phyloP scores from a whole-genome alignment of 2,113 vertebrate species.

The Mola mola region DNA sequence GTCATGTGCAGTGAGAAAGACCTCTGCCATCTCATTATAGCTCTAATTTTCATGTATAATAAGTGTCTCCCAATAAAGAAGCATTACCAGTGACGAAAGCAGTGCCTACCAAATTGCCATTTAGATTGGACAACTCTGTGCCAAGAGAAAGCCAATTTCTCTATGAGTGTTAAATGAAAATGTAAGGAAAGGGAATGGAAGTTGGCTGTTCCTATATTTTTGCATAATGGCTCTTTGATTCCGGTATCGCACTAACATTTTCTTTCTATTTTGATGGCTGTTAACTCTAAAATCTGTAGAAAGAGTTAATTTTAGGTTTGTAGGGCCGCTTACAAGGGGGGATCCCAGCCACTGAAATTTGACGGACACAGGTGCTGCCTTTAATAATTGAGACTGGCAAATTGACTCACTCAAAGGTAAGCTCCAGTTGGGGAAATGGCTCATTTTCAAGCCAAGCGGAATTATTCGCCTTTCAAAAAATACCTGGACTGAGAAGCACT shows the following conservation, averaged over 20 bases:
- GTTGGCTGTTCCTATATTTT: constrained; percentile 14
- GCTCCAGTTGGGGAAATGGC: constrained; percentile 49
- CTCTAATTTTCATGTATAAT: constrained; percentile 49
- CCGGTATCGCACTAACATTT: constrained; percentile 36
- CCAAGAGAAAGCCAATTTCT: constrained; percentile 75
- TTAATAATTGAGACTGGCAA: constrained; percentile 73
- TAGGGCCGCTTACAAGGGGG: constrained; percentile 23
- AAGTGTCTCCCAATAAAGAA: constrained; percentile 57
- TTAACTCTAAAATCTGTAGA: constrained; percentile 51
- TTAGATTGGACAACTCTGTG: constrained; percentile 77
- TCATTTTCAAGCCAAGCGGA: constrained; percentile 57
- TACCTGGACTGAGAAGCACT: constrained; percentile 16
- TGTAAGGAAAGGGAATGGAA: constrained; percentile 20
- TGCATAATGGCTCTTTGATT: constrained; percentile 31
- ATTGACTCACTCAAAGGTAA: constrained; percentile 65
- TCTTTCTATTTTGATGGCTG: constrained; percentile 23
- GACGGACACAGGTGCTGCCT: constrained; percentile 65
- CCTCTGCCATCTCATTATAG: constrained; percentile 46
- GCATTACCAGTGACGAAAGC: constrained; percentile 41
- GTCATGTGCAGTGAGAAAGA: constrained; percentile 30
- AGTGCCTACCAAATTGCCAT: constrained; percentile 75
- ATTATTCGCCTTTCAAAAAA: constrained; percentile 39
- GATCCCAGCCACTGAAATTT: constrained; percentile 50
- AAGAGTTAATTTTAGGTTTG: constrained; percentile 25
- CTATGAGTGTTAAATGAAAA: constrained; percentile 39